phyloP scores from a whole-genome alignment of 1,140 invertebrate species.

The Antheraea mylitta region DNA sequence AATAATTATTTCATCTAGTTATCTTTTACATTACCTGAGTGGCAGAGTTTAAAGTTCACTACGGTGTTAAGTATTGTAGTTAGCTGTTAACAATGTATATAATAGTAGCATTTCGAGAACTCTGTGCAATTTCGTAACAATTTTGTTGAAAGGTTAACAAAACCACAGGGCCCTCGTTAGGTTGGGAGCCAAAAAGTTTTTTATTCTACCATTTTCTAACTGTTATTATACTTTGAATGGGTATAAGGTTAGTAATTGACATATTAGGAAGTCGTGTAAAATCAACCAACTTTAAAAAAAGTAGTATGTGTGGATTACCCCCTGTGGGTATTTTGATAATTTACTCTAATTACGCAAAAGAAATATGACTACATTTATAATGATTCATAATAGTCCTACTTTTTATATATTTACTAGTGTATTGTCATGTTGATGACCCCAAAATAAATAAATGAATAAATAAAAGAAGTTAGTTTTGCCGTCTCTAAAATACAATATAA shows the following conservation, averaged over 20 bases:
- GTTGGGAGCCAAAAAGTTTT: constrained; percentile 41
- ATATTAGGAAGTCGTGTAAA: no score
- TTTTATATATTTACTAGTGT: no score
- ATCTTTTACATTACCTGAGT: constrained; percentile 25
- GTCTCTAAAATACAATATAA: no score
- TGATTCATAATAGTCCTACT: no score
- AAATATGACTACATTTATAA: no score
- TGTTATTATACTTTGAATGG: not conserved
- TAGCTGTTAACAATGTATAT: constrained; percentile 34
- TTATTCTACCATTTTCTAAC: constrained; percentile 35
- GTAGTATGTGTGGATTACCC: no score
- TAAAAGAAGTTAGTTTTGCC: no score
- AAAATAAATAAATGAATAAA: no score
- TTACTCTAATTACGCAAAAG: no score
- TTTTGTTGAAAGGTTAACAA: constrained; percentile 32
- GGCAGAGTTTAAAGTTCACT: constrained; percentile 26
- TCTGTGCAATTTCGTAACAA: constrained; percentile 28
- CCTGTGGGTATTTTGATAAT: no score
- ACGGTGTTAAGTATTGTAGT: constrained; percentile 21
- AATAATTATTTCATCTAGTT: constrained; percentile 2
- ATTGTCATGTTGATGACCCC: no score
- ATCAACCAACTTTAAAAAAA: no score
- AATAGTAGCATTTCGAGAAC: constrained; percentile 25
- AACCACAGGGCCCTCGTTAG: constrained; percentile 28
- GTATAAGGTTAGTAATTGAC: not conserved